Conservation (phyloP, 2,888 invertebrate species). For the Cheilosia vernalis region DNA sequence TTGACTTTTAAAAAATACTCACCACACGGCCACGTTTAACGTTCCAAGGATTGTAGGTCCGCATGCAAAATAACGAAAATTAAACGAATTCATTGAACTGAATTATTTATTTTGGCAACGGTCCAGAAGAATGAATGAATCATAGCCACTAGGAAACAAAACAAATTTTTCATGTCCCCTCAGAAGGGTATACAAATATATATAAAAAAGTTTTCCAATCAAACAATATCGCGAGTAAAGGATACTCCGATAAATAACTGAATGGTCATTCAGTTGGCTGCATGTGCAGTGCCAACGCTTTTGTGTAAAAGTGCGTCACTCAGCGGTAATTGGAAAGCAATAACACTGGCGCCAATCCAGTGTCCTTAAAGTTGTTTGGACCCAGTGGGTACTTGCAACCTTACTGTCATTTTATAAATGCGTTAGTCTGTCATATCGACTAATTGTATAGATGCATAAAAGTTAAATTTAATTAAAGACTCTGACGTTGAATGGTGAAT, state of each 20-base stretch:
- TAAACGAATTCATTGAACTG: conserved; percentile 36
- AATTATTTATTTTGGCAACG: conserved; percentile 43
- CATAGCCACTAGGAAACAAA: conserved; percentile 51
- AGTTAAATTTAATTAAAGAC: too few species aligned
- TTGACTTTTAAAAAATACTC: conserved; percentile 21
- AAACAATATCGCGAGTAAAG: conserved; percentile 7
- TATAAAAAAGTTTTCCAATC: conserved; percentile 25
- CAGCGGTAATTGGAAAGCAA: not conserved
- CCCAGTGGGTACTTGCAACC: too few species aligned
- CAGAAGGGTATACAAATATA: conserved; percentile 10
- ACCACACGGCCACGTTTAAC: conserved; percentile 10
- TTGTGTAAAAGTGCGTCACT: not conserved
- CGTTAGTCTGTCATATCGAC: too few species aligned
- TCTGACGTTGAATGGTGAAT: too few species aligned
- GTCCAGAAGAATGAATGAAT: conserved; percentile 56
- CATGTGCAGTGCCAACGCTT: not conserved
- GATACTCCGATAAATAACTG: conserved; percentile 20
- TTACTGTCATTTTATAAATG: too few species aligned
- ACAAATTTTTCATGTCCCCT: conserved; percentile 41
- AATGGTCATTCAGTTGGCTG: conserved; percentile 12
- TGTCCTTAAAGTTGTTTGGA: too few species aligned
- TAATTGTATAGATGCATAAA: too few species aligned
- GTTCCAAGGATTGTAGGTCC: conserved; percentile 17
- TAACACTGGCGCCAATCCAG: not conserved
- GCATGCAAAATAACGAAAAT: conserved; percentile 3